Evolutionary conservation across 1,140 invertebrate genomes (phyloP), one percentile per base, ranked within the genome.

Genomic region (Nomia melanderi): DNA sequence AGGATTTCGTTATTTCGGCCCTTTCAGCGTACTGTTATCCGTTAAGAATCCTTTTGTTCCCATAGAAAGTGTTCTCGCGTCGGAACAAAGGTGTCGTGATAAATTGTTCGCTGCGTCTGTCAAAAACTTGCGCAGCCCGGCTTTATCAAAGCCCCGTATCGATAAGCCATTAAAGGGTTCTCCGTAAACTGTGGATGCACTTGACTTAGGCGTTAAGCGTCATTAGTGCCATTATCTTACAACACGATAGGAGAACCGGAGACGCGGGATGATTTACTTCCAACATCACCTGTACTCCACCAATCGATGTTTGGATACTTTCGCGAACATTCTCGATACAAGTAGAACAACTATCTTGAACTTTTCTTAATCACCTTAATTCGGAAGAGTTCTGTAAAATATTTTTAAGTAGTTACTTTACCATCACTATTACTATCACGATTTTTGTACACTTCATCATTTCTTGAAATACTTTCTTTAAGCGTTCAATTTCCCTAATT

Each of bases 181-280:
- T 71, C 33, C 57, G 59, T 62, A 77, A 77, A 70, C 33, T 77
- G 27, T 53, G 57, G 57, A 47, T 62, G 57, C 74, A 77, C 74
- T 77, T 62, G 56, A 62, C 66, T 77, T 70, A 77, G 70, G 53
- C 74, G 74, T 69, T 62, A 23, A 54, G 56, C 31, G 56, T 71
- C 74, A 75, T 75, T 59, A 67, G 66, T 23, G 65, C 74, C 56
- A 77, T 77, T 70, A 77, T 71, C 66, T n/a, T 57, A 20, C 41
- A 60, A 39, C 36, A 75, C n/a, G 39, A n/a, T 11, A 14, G 20
- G 17, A n/a, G 6, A 59, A 36, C n/a, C 64, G 31, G 20, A 33
- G 54, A 59, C 70, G 66, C 6, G 33, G 27, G 54, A 41, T 17
- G 41, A 77, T 67, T 67, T n/a, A 27, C n/a, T 59, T 47, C 53